Conservation (phyloP, 2,888 invertebrate genomes). For the Junonia oenone region DNA sequence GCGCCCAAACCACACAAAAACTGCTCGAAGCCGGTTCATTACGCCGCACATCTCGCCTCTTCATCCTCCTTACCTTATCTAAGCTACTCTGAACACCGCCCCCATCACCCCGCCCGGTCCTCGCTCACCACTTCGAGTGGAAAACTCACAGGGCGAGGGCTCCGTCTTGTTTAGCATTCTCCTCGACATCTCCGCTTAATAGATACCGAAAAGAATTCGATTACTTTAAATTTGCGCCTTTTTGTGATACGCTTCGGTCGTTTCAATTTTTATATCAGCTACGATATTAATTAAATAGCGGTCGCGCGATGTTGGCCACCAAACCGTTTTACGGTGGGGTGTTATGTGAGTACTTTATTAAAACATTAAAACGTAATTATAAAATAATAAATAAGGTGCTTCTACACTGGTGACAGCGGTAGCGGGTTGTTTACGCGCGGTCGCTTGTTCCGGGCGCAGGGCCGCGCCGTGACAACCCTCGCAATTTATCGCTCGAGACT, state of each 20-base stretch:
- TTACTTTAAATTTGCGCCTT: slow-evolving; percentile 76
- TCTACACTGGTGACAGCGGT: slow-evolving; percentile 52
- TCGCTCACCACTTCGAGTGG: slow-evolving; percentile 73
- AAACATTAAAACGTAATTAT: slow-evolving; percentile 56
- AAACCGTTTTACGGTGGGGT: slow-evolving; percentile 53
- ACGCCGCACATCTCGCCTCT: slow-evolving; percentile 76
- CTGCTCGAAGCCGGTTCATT: slow-evolving; percentile 76
- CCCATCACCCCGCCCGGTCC: slow-evolving; percentile 47
- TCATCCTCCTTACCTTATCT: slow-evolving; percentile 79
- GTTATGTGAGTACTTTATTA: slow-evolving; percentile 60
- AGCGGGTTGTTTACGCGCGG: slow-evolving; percentile 62
- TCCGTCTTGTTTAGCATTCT: slow-evolving; percentile 79
- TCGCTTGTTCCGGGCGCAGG: slow-evolving; percentile 38
- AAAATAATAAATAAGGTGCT: slow-evolving; percentile 28
- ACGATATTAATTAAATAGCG: slow-evolving; percentile 60
- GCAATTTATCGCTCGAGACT: slow-evolving; percentile 76
- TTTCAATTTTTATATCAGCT: slow-evolving; percentile 40
- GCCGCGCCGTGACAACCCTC: slow-evolving; percentile 61
- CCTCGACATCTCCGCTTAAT: slow-evolving; percentile 78
- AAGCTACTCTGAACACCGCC: slow-evolving; percentile 73
- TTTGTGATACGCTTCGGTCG: slow-evolving; percentile 61
- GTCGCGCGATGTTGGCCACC: slow-evolving; percentile 46
- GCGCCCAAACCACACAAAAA: slow-evolving; percentile 75
- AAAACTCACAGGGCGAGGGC: slow-evolving; percentile 76
- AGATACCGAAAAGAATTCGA: slow-evolving; percentile 73